Conservation (phyloP, 1,140 invertebrate genomes). For the Helicoverpa zea region DNA sequence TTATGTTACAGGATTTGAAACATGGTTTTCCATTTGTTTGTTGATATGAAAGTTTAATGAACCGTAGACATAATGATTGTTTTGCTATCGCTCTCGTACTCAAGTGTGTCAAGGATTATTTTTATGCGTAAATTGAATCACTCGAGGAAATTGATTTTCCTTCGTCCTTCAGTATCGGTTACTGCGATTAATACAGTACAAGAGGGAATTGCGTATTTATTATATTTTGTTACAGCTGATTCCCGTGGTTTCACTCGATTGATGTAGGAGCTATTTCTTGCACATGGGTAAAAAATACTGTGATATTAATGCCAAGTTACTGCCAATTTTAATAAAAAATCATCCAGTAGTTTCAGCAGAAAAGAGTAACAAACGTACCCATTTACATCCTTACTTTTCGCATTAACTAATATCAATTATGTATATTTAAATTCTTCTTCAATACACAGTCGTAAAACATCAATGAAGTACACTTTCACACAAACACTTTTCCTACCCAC, state of each 20-base stretch:
- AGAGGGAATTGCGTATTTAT: not conserved
- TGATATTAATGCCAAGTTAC: too few relatives aligned
- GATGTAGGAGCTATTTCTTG: too few relatives aligned
- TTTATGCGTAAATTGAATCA: constrained; percentile 24
- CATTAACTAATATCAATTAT: too few relatives aligned
- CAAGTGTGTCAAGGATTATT: constrained; percentile 28
- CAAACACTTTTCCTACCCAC: not conserved
- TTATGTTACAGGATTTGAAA: not conserved
- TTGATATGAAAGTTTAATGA: constrained; percentile 25
- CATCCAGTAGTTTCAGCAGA: too few relatives aligned
- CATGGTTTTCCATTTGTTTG: constrained; percentile 28
- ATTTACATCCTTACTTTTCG: too few relatives aligned
- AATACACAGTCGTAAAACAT: too few relatives aligned
- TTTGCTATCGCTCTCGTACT: not conserved
- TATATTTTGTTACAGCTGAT: not conserved
- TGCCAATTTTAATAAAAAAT: too few relatives aligned
- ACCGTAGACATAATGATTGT: constrained; percentile 22
- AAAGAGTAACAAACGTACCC: too few relatives aligned
- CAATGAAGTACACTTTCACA: too few relatives aligned
- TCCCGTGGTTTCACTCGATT: too few relatives aligned
- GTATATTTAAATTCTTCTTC: too few relatives aligned
- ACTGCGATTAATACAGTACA: not conserved
- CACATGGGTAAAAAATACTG: too few relatives aligned
- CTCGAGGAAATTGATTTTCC: constrained; percentile 1
- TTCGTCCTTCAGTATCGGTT: not conserved